Conservation (phyloP, 2,113 vertebrate species). For the Percina caprodes region DNA sequence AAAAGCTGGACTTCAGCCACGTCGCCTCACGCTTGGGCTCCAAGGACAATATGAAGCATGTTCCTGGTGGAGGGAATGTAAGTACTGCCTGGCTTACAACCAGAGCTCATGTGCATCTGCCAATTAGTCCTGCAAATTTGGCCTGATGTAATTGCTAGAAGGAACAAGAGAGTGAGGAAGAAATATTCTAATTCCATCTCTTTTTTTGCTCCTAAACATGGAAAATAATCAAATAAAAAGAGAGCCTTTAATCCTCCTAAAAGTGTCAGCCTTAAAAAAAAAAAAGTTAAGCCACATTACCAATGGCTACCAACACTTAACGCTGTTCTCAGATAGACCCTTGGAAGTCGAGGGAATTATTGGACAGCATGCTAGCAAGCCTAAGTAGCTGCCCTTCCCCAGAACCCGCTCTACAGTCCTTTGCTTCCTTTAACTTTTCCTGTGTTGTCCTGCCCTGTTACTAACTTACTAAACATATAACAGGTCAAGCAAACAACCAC, state of each 20-base stretch:
- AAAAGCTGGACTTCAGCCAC: slow-evolving; percentile 99
- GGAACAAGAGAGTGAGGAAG: slow-evolving; percentile 1
- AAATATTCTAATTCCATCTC: neutral
- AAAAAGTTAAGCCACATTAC: neutral
- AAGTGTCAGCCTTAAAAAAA: neutral
- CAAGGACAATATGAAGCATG: slow-evolving; percentile 99
- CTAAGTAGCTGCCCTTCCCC: slow-evolving; percentile 10
- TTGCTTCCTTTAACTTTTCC: slow-evolving; percentile 28
- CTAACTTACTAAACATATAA: slow-evolving; percentile 71
- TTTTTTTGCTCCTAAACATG: neutral
- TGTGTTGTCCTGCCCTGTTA: slow-evolving; percentile 59
- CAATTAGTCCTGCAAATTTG: neutral
- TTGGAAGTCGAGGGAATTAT: neutral
- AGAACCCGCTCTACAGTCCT: slow-evolving; percentile 38
- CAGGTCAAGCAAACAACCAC: neutral
- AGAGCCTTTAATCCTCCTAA: too few relatives aligned
- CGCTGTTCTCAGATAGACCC: neutral
- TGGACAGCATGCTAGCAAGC: slow-evolving; percentile 61
- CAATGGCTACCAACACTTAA: too few relatives aligned
- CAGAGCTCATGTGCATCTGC: slow-evolving; percentile 11
- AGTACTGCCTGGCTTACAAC: slow-evolving; percentile 84
- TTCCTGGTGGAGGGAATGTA: slow-evolving; percentile 99
- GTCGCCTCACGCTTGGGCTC: slow-evolving; percentile 98
- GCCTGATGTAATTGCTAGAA: neutral
- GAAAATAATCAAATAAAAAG: neutral